Conservation (phyloP, 2,797 vertebrate genomes). For the Oreochromis mossambicus region DNA sequence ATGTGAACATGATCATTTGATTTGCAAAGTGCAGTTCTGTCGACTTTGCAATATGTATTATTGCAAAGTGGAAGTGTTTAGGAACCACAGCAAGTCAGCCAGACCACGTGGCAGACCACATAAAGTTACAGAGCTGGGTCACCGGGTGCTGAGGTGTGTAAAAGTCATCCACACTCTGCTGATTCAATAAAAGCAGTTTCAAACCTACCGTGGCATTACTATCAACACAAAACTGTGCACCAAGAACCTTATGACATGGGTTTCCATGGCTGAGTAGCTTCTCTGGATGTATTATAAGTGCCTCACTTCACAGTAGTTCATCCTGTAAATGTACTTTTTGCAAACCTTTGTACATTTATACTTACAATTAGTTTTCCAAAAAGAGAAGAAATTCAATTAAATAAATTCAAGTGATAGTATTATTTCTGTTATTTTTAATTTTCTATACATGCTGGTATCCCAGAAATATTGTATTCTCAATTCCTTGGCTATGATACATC, state of each 20-base stretch:
- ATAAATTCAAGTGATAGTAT: neutral
- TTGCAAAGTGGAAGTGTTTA: neutral
- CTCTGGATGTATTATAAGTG: neutral
- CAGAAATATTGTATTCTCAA: neutral
- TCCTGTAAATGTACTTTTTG: neutral
- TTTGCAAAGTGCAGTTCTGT: neutral
- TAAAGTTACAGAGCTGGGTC: neutral
- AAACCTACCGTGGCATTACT: neutral
- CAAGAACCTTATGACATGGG: neutral
- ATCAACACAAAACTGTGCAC: neutral
- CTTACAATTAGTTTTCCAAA: neutral
- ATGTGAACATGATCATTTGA: neutral
- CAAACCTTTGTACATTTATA: neutral
- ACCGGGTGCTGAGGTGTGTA: neutral
- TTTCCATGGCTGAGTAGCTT: neutral
- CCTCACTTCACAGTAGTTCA: neutral
- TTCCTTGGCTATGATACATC: neutral
- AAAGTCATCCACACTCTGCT: neutral
- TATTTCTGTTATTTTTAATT: neutral
- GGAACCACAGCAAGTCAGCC: neutral
- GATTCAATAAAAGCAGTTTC: neutral
- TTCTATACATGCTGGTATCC: neutral
- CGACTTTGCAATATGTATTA: neutral
- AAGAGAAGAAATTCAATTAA: neutral
- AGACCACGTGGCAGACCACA: neutral